Evolutionary conservation across 1,140 invertebrate genomes (phyloP), one percentile per base, ranked within the genome.

Genomic region (Trigoniulus corallinus): DNA sequence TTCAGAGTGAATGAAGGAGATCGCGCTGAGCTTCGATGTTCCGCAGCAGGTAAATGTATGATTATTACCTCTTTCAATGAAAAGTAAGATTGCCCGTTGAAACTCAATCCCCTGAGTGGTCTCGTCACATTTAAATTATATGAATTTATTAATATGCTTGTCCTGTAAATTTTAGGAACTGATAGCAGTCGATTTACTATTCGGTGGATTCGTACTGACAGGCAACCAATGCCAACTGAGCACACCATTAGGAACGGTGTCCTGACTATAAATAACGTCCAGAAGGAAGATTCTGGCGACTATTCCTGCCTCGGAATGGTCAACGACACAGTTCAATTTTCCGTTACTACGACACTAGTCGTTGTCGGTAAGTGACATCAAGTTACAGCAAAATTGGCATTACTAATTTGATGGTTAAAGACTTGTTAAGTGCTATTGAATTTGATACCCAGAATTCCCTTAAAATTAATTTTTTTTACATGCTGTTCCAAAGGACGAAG

Each of bases 291-390:
- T 54, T 75, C 76, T 26, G 88, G 88, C 3, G 72, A 78, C 54
- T 95, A 95, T 60, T 71, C 78, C 26, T 94, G 88, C 63, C 63
- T 74, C 25, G 76, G 77, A 1, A 60, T 74, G 15, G 71, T 59
- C 20, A 67, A 66, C 4, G 64, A 66, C 7, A 68, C 57, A 34
- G 72, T 57, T 60, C 61, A 60, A 57, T 65, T 63, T 55, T 66
- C 62, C 47, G 69, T 71, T 0, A 70, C 66, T 51, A 67, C 74
- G n/a, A 63, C 68, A 44, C 59, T 81, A 2, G 64, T 68, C 59
- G 71, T 80, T 34, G 59, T 75, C 47, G 72, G 77, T 79, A 64
- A 72, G 73, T 70, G 47, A 25, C 10, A 45, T 15, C 4, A 43
- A 10, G 7, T 7, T 24, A 44, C 18, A 10, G 18, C 18, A 21